phyloP scores from a whole-genome alignment of 2,888 invertebrate genomes.

The Drosophila yooni region DNA sequence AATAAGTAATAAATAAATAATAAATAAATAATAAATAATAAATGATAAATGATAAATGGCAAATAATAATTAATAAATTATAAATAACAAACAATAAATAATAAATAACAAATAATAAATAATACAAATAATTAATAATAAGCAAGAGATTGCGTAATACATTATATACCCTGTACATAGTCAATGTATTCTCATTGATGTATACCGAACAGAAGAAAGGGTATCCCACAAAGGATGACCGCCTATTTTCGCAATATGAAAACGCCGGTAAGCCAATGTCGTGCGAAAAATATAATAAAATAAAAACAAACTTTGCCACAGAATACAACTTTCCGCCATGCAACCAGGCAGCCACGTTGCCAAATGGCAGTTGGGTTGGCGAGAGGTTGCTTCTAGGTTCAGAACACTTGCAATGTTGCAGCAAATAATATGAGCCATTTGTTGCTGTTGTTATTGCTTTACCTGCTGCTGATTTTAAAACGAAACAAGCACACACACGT shows the following conservation, averaged over 20 bases:
- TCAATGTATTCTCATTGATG: not conserved
- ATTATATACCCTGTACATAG: not conserved
- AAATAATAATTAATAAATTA: no score
- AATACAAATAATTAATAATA: no score
- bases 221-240: not conserved
- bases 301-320: conserved; percentile 63
- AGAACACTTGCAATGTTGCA: conserved; percentile 40
- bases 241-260: conserved; percentile 5
- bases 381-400: conserved; percentile 7
- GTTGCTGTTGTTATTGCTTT: conserved; percentile 21
- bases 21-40: no score
- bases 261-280: conserved; percentile 59
- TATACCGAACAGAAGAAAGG: not conserved
- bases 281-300: conserved; percentile 66
- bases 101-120: no score
- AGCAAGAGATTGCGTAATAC: not conserved
- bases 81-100: no score
- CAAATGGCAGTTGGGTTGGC: not conserved
- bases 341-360: conserved; percentile 7
- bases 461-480: conserved; percentile 51
- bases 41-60: no score
- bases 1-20: no score
- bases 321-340: conserved; percentile 55
- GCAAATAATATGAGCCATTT: conserved; percentile 43
- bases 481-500: conserved; percentile 51